Percentiles rank a stretch among this genome's conserved stretches.
These are phyloP conservation scores for Fregetta grallaria DNA, from an alignment of 2,113 vertebrate genomes.

Conservation along the genomic window DNA sequence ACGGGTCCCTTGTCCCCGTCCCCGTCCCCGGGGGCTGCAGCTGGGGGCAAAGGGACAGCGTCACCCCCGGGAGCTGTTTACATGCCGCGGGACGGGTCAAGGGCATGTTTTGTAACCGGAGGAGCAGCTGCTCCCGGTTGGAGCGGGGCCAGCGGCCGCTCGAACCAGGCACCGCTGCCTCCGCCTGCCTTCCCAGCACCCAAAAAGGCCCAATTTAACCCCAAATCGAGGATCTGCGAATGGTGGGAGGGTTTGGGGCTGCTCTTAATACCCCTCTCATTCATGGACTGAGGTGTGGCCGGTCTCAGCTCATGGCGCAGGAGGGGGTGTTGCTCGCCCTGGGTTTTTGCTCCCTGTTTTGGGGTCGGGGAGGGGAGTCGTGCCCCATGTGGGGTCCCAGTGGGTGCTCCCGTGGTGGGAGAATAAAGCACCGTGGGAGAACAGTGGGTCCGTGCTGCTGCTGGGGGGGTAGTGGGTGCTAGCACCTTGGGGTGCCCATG, in stretches of 20 bases:
- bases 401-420: neutral
- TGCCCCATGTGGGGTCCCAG: neutral
- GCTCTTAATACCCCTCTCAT: neutral
- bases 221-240: fast-evolving
- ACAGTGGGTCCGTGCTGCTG: neutral
- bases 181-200: too few relatives aligned
- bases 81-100: fast-evolving
- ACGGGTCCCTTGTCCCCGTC: neutral
- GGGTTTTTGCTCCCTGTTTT: neutral
- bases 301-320: neutral
- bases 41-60: neutral
- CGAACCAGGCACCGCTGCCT: neutral
- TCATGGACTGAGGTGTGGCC: neutral
- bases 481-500: neutral
- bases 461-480: too few relatives aligned
- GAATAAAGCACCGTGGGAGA: neutral
- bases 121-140: neutral
- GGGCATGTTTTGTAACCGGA: neutral
- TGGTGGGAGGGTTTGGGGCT: fast-evolving
- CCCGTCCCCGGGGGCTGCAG: neutral
- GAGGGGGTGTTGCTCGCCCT: too few relatives aligned
- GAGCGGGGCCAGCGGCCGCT: neutral
- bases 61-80: neutral
- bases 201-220: neutral
- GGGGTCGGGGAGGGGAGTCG: too few relatives aligned